Percentiles rank a stretch among this genome's conserved stretches.
These are phyloP conservation scores for Chelonia mydas DNA, from an alignment of 2,797 vertebrate species.

Conservation along the genomic window DNA sequence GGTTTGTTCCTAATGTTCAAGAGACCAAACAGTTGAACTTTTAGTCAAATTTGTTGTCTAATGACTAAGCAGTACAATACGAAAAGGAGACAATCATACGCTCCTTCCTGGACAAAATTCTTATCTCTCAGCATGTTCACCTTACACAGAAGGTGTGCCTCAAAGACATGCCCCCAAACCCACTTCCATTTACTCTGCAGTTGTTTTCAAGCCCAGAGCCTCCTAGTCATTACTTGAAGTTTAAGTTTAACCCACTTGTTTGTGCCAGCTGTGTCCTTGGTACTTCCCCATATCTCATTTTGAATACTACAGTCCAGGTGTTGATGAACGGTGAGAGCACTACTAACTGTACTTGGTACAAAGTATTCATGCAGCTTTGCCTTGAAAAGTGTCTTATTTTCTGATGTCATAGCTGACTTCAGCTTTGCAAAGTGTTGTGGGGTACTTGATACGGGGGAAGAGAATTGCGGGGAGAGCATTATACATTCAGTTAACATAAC, in stretches of 20 bases:
- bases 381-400: background rate
- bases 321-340: background rate
- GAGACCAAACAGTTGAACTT: background rate
- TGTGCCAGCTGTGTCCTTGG: background rate
- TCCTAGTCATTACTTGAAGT: background rate
- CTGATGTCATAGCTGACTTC: background rate
- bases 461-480: background rate
- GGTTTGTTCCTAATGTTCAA: background rate
- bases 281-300: background rate
- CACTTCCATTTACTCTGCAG: background rate
- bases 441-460: background rate
- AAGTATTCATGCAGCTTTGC: background rate
- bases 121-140: background rate
- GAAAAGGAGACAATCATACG: background rate
- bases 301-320: background rate
- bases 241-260: background rate
- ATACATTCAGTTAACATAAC: background rate
- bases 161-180: background rate
- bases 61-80: background rate
- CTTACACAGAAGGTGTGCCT: background rate
- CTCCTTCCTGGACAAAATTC: background rate
- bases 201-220: background rate
- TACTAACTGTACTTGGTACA: background rate
- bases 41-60: background rate
- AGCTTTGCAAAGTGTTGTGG: background rate